Conservation (phyloP, 2,888 invertebrate species). For the Barypeithes pellucidus region DNA sequence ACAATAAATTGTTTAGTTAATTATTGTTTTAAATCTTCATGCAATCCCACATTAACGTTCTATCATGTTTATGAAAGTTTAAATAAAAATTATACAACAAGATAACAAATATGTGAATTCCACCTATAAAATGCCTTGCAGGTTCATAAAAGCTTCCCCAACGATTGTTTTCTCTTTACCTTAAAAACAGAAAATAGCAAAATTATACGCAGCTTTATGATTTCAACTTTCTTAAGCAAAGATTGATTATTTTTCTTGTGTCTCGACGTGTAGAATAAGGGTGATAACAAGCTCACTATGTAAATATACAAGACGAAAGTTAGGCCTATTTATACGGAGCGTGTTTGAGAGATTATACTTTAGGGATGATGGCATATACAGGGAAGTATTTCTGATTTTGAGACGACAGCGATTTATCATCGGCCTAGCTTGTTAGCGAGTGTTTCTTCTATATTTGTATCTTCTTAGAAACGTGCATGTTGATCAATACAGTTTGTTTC, state of each 20-base stretch:
- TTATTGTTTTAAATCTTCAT: too few relatives aligned
- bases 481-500: too few relatives aligned
- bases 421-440: background rate
- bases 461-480: background rate
- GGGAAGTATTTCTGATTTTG: conserved; percentile 43
- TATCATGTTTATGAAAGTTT: too few relatives aligned
- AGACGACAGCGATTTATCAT: conserved; percentile 27
- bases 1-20: too few relatives aligned
- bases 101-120: too few relatives aligned
- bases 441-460: background rate
- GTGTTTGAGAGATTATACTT: conserved; percentile 50
- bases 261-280: conserved; percentile 50
- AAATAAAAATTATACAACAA: too few relatives aligned
- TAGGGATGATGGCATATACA: conserved; percentile 37
- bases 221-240: conserved; percentile 34
- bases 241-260: conserved; percentile 52
- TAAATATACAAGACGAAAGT: conserved; percentile 52
- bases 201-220: conserved; percentile 43
- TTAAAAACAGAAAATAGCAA: conserved; percentile 40
- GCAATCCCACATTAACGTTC: too few relatives aligned
- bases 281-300: conserved; percentile 57
- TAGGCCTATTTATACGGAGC: conserved; percentile 47
- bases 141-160: conserved; percentile 3
- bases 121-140: background rate
- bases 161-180: background rate